Evolutionary conservation across 2,888 invertebrate genomes (phyloP).

Genomic region (Argyresthia albistria): DNA sequence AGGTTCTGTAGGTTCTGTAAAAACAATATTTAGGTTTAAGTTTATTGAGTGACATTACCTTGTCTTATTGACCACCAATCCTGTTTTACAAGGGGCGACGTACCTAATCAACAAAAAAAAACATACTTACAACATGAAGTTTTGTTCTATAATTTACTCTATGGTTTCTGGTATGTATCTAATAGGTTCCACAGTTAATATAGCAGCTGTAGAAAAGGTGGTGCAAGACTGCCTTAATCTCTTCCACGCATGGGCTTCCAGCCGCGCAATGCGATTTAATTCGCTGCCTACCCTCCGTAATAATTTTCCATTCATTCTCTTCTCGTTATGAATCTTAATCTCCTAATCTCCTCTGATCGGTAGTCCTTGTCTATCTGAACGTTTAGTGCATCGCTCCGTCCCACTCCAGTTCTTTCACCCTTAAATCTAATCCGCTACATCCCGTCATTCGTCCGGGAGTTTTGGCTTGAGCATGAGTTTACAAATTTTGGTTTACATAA

Average conservation of each 20-base stretch:
- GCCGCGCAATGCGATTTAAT: conserved; percentile 28
- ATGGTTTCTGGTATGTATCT: too few species aligned
- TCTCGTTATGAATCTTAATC: conserved; percentile 71
- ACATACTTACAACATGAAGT: background rate
- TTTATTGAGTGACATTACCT: background rate
- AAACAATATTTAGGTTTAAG: background rate
- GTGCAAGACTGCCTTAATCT: conserved; percentile 21
- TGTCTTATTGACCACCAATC: background rate
- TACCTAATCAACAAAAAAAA: too few species aligned
- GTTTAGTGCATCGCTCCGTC: conserved; percentile 26
- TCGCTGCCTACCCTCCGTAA: conserved; percentile 51
- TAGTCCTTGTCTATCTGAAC: conserved; percentile 42
- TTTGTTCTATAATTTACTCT: too few species aligned
- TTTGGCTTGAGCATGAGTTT: too few species aligned
- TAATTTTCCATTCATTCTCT: conserved; percentile 68
- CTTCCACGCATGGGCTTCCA: conserved; percentile 15
- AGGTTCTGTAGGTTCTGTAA: conserved; percentile 31
- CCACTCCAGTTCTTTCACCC: conserved; percentile 60
- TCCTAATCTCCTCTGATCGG: conserved; percentile 53
- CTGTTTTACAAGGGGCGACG: too few species aligned
- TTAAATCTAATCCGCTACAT: conserved; percentile 70
- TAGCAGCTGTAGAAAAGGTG: background rate
- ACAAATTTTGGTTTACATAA: too few species aligned
- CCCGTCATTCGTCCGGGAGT: conserved; percentile 27
- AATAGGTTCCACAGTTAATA: too few species aligned